These are phyloP conservation scores for Paramuricea clavata DNA, from an alignment of 92 coral and sea anemone genomes.

Conservation along the genomic window DNA sequence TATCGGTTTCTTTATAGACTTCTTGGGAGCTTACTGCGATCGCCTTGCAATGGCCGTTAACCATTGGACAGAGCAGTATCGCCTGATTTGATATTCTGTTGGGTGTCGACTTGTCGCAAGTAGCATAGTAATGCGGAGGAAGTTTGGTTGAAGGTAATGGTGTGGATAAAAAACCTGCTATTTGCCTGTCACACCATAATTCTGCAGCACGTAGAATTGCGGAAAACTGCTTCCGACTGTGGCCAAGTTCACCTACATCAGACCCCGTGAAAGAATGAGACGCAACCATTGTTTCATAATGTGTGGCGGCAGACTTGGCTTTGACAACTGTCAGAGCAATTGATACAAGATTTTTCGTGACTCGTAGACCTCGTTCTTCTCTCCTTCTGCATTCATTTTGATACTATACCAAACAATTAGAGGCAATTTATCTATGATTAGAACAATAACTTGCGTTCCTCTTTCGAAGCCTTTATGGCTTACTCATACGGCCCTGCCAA, in stretches of 20 bases:
- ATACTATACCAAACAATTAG: not conserved
- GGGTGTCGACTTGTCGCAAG: constrained; percentile 7
- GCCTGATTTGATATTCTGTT: constrained; percentile 21
- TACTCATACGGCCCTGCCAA: no score
- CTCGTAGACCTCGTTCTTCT: not conserved
- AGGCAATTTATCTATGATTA: not conserved
- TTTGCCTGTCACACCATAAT: constrained; percentile 7
- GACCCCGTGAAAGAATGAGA: constrained; percentile 15
- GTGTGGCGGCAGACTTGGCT: not conserved
- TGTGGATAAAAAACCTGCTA: not conserved
- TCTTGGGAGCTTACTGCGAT: not conserved
- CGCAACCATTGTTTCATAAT: constrained; percentile 19
- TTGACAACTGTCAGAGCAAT: constrained; percentile 17
- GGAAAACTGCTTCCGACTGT: constrained; percentile 23
- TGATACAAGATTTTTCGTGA: not conserved
- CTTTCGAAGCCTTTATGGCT: not conserved
- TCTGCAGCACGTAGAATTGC: constrained; percentile 4
- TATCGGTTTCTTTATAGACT: constrained; percentile 22
- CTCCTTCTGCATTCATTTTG: not conserved
- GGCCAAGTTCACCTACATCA: constrained; percentile 15
- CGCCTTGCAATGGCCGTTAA: not conserved
- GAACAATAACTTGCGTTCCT: not conserved
- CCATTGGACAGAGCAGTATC: not conserved
- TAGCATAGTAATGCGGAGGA: constrained; percentile 5
- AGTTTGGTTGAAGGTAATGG: not conserved